These are phyloP conservation scores for Lasioglossum figueresi DNA, from an alignment of 2,888 invertebrate species.

Conservation along the genomic window DNA sequence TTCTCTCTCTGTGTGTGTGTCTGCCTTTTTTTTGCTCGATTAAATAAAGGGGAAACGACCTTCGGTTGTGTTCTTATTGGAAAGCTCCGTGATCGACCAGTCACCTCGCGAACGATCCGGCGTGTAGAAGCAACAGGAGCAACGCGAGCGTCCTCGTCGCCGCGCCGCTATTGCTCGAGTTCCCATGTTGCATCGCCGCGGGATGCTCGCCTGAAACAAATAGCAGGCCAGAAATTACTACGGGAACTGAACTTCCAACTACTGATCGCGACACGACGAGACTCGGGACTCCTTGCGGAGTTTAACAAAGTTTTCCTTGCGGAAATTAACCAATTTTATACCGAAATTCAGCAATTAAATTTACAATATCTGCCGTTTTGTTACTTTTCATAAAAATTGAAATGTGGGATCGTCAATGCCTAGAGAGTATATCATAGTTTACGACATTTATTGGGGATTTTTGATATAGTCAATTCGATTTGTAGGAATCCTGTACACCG, in stretches of 20 bases:
- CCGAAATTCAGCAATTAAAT: too few relatives aligned
- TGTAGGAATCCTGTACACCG: too few relatives aligned
- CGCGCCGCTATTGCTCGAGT: slow-evolving; percentile 83
- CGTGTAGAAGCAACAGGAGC: slow-evolving; percentile 79
- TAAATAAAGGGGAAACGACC: slow-evolving; percentile 46
- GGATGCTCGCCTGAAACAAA: slow-evolving; percentile 84
- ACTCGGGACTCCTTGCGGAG: not conserved
- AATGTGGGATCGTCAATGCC: too few relatives aligned
- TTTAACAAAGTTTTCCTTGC: too few relatives aligned
- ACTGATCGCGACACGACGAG: not conserved
- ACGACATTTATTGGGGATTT: too few relatives aligned
- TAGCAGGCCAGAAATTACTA: slow-evolving; percentile 18
- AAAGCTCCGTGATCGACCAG: slow-evolving; percentile 75
- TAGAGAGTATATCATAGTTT: too few relatives aligned
- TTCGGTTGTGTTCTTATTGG: slow-evolving; percentile 59
- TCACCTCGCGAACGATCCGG: slow-evolving; percentile 82
- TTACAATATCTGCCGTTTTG: too few relatives aligned
- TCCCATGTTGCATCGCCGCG: slow-evolving; percentile 86
- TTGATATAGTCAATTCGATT: too few relatives aligned
- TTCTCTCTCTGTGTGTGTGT: not conserved
- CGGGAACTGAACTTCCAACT: not conserved
- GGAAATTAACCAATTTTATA: too few relatives aligned
- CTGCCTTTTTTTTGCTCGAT: slow-evolving; percentile 29
- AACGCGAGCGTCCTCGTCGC: slow-evolving; percentile 80
- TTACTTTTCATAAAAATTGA: too few relatives aligned